A percentile compares a stretch with the other conserved stretches of the same genome.
Evolutionary conservation across 2,113 vertebrate species (phyloP).

Genomic region (Centropus bengalensis): DNA sequence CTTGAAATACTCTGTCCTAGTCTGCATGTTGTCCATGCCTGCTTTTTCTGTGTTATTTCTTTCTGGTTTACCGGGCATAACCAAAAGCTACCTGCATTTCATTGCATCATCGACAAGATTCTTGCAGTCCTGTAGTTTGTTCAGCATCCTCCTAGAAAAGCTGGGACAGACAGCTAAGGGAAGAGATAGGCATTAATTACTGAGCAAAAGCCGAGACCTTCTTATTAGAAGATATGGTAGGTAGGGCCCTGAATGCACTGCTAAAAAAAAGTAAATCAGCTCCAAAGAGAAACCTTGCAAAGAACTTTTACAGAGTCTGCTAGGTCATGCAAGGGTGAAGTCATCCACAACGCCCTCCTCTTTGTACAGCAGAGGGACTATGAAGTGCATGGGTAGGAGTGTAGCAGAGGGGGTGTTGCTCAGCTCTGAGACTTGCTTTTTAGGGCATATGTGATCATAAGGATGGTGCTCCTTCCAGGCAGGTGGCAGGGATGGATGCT

Average conservation of each 20-base stretch:
- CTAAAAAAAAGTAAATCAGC: neutral
- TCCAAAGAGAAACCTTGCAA: neutral
- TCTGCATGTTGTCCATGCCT: neutral
- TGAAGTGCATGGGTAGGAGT: neutral
- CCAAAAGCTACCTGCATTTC: neutral
- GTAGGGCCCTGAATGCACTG: neutral
- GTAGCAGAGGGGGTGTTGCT: accelerated
- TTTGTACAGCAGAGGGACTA: neutral
- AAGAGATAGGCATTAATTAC: neutral
- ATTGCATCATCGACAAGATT: neutral
- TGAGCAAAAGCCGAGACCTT: neutral
- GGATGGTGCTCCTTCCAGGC: neutral
- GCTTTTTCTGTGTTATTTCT: neutral
- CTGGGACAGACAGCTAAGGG: neutral
- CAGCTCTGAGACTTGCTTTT: accelerated
- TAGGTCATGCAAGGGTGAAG: neutral
- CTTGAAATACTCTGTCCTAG: too few species aligned
- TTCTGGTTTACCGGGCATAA: neutral
- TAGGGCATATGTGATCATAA: neutral
- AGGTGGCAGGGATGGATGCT: too few species aligned
- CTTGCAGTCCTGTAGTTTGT: neutral
- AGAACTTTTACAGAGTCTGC: neutral
- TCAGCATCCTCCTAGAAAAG: neutral
- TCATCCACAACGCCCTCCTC: neutral
- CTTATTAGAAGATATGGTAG: neutral